phyloP scores from a whole-genome alignment of 2,888 invertebrate species.

The Heliconius aoede region DNA sequence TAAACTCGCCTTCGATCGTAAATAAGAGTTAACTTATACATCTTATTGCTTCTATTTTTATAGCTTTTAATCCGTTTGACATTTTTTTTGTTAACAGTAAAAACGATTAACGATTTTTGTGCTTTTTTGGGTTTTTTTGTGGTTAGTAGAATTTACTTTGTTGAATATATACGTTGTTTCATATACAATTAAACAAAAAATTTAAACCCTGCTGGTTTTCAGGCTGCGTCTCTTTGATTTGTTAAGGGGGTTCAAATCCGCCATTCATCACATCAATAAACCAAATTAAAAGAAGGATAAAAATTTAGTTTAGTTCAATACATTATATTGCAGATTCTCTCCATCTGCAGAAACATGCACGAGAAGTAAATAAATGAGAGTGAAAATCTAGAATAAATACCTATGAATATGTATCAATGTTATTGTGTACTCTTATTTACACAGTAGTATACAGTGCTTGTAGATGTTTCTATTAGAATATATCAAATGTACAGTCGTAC shows the following conservation, averaged over 20 bases:
- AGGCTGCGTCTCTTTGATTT: too few relatives aligned
- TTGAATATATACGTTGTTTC: too few relatives aligned
- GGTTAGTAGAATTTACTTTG: too few relatives aligned
- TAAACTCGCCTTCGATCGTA: constrained; percentile 23
- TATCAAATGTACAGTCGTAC: neutral
- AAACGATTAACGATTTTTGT: neutral
- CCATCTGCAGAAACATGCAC: neutral
- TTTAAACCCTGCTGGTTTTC: too few relatives aligned
- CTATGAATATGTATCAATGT: neutral
- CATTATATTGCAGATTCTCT: too few relatives aligned
- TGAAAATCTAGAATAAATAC: neutral
- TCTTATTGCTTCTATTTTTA: constrained; percentile 25
- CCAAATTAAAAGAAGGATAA: too few relatives aligned
- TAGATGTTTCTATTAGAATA: neutral
- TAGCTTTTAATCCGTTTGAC: constrained; percentile 6
- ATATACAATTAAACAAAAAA: too few relatives aligned
- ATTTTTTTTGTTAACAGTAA: constrained; percentile 7
- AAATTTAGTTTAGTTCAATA: too few relatives aligned
- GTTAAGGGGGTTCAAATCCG: neutral
- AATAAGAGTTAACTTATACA: constrained; percentile 18
- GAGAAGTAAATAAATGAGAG: neutral
- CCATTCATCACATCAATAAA: neutral
- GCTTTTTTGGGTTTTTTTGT: neutral
- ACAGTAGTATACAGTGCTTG: neutral
- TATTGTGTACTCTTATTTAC: constrained; percentile 4